These are phyloP conservation scores for Antheraea pernyi DNA, from an alignment of 1,140 invertebrate genomes.

Conservation along the genomic window DNA sequence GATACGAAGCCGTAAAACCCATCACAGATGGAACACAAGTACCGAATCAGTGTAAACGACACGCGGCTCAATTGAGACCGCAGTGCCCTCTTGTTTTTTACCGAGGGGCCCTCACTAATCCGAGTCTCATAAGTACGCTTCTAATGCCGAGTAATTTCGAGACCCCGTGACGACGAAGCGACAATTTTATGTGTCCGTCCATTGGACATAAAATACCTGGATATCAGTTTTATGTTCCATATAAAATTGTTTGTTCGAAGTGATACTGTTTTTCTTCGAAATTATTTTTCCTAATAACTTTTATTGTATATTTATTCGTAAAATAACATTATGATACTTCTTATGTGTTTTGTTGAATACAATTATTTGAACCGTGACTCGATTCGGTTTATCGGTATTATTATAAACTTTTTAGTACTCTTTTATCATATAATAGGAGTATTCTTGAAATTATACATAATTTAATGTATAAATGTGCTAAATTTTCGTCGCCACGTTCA, in stretches of 20 bases:
- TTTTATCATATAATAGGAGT: too few species aligned
- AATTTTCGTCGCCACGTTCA: too few species aligned
- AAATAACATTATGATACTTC: neutral
- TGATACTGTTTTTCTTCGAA: too few species aligned
- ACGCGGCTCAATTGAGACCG: constrained; percentile 34
- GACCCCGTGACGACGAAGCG: constrained; percentile 41
- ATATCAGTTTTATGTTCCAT: neutral
- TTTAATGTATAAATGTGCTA: too few species aligned
- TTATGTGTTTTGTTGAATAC: neutral
- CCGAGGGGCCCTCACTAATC: constrained; percentile 56
- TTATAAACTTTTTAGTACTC: too few species aligned
- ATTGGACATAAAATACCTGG: constrained; percentile 4
- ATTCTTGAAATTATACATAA: too few species aligned
- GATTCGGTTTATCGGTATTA: too few species aligned
- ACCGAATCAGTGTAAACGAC: constrained; percentile 49
- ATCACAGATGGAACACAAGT: constrained; percentile 28
- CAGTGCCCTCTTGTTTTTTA: constrained; percentile 68
- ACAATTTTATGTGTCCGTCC: constrained; percentile 35
- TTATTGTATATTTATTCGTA: neutral
- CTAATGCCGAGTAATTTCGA: constrained; percentile 71
- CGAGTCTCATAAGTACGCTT: constrained; percentile 46
- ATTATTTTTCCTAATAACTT: neutral
- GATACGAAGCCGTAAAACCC: constrained; percentile 4
- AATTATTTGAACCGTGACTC: too few species aligned
- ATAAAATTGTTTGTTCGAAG: neutral